phyloP scores from a whole-genome alignment of 2,888 invertebrate species.

The Crepidodera aurea region DNA sequence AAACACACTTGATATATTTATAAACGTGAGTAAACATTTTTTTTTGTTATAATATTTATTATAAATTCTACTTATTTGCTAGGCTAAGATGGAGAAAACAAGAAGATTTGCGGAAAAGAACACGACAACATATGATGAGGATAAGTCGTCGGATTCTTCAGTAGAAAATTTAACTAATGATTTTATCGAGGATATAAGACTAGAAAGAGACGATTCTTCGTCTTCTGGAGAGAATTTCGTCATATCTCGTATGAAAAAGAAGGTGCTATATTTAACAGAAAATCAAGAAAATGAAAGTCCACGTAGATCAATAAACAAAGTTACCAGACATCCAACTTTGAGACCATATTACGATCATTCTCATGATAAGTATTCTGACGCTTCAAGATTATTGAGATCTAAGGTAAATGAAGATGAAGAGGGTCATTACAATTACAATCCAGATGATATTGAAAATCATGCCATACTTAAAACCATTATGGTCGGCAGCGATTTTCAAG shows the following conservation, averaged over 20 bases:
- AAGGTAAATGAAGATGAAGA: conserved; percentile 81
- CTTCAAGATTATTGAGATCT: conserved; percentile 65
- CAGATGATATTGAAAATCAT: conserved; percentile 87
- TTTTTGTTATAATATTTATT: not conserved
- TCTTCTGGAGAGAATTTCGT: conserved; percentile 80
- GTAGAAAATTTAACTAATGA: conserved; percentile 95
- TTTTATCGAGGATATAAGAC: conserved; percentile 88
- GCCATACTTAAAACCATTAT: conserved; percentile 83
- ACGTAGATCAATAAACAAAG: conserved; percentile 29
- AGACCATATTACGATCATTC: conserved; percentile 65
- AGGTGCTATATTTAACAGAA: conserved; percentile 69
- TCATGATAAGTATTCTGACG: conserved; percentile 59
- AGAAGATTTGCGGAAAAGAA: conserved; percentile 48
- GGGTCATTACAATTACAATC: conserved; percentile 73
- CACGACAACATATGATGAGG: conserved; percentile 55
- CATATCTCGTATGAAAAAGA: conserved; percentile 40
- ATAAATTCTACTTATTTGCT: conserved; percentile 20
- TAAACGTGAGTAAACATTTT: not conserved
- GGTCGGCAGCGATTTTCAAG: conserved; percentile 95
- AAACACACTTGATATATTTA: no score
- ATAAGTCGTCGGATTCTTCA: conserved; percentile 84
- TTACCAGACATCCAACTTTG: conserved; percentile 63
- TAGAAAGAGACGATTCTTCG: conserved; percentile 93
- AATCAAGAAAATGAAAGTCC: conserved; percentile 59
- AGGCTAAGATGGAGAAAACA: conserved; percentile 55